Evolutionary conservation across 1,140 invertebrate species (phyloP), one percentile per base, ranked within the genome.

Genomic region (Drosophila micromelanica): DNA sequence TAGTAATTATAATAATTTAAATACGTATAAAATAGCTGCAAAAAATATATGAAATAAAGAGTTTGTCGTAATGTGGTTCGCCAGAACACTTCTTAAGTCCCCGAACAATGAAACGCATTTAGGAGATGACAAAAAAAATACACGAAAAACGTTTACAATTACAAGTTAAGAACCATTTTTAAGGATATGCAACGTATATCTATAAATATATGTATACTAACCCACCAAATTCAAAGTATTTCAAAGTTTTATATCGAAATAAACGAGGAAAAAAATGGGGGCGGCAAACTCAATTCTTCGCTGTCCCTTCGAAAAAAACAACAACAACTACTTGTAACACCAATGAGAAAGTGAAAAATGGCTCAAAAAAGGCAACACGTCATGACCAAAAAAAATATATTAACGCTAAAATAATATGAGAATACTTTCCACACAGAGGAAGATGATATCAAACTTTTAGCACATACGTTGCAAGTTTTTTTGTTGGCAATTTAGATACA

Each of bases 141-240:
- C 59, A 77, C 72, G 71, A 79, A 76, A 43, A 67, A 78, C 73
- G 74, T 78, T 82, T 75, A 82, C 80, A 85, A 72, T 82, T 84
- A 84, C 80, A 85, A 73, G 80, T 79, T 84, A 79, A 84, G 77
- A 60, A 68, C 68, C 80, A 84, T 84, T 84, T 84, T 85, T 82
- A 69, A 84, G 79, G 80, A 84, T 84, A 84, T 84, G 78, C 82
- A 61, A 85, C 76, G 84, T 87, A 87, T 87, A 87, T 87, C 85
- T 89, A 89, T 89, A 89, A 89, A 89, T 89, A 89, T 89, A 89
- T 87, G 84, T 89, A 89, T 89, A 89, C 84, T 89, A 89, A 89
- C 84, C 84, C 84, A 89, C 84, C 84, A 89, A 89, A 89, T 89
- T 89, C 84, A 89, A 89, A 90, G 84, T 89, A 89, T 89, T 89